Evolutionary conservation across 2,113 vertebrate genomes (phyloP).

Genomic region (Aspidoscelis tigris): DNA sequence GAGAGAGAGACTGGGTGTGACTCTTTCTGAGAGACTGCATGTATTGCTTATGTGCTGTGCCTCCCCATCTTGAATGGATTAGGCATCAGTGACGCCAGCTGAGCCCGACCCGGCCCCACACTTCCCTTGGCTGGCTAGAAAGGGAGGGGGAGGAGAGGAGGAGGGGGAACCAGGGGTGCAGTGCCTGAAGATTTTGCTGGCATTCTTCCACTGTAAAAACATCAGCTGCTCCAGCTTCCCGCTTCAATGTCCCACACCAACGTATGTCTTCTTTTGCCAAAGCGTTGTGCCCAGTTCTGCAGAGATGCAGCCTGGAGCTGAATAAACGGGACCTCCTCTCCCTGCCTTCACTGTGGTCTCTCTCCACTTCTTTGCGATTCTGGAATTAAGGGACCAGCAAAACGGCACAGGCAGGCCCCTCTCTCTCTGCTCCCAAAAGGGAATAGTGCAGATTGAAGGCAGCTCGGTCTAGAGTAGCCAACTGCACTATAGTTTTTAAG

Average conservation of each 20-base stretch:
- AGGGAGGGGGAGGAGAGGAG: background rate
- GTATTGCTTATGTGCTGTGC: constrained; percentile 26
- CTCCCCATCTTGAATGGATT: constrained; percentile 47
- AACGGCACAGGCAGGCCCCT: background rate
- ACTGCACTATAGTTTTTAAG: background rate
- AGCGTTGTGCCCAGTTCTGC: constrained; percentile 11
- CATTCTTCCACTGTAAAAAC: constrained; percentile 26
- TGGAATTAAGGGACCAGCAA: constrained; percentile 7
- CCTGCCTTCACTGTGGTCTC: constrained; percentile 1
- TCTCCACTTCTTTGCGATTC: constrained; percentile 24
- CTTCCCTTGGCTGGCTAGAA: constrained; percentile 30
- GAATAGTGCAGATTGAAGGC: constrained; percentile 21
- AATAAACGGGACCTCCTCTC: background rate
- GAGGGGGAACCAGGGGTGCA: constrained; percentile 22
- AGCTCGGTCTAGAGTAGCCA: constrained; percentile 5
- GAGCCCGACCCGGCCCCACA: constrained; percentile 34
- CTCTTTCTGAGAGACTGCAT: constrained; percentile 2
- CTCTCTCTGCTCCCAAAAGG: background rate
- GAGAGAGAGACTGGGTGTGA: constrained; percentile 18
- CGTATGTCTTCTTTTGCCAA: background rate
- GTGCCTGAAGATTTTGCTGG: constrained; percentile 35
- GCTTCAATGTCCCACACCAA: background rate
- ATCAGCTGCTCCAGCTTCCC: constrained; percentile 31
- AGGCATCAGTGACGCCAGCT: constrained; percentile 38
- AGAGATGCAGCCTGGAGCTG: background rate